Evolutionary conservation across 2,797 vertebrate species (phyloP), one percentile per base, ranked within the genome.

Genomic region (Typhlichthys eigenmanni): DNA sequence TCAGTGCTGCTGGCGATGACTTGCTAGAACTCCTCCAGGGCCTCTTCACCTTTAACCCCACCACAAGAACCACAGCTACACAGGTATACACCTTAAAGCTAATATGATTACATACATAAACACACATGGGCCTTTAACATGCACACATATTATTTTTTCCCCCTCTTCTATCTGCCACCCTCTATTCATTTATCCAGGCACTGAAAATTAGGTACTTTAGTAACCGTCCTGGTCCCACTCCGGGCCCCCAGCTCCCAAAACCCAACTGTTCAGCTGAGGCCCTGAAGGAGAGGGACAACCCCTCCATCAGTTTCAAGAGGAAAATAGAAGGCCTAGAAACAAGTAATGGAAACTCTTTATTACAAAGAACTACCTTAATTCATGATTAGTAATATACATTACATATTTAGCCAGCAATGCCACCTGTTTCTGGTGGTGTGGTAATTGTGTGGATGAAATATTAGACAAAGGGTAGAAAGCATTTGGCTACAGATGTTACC

Each of bases 1-100:
- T 99, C 87, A 98, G 91, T 75, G 98, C 98, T 7, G 96, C 97
- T 64, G 95, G 96, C 60, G 95, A 99, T 1, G 96, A 99, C 82
- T 86, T 99, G 38, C 91, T 99, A 0, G 93, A 87, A 60, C 92
- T 99, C 34, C 87, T 99, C 32, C 95, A 95, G 75, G 94, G 95
- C 13, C 88, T 99, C 58, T 99, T 99, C 87, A 94, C 90, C 1
- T 99, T 95, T 85, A 96, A 96, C 81, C 97, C 98, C 4, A 94
- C 85, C 1, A 75, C 73, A 0, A 78, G 87, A 69, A 83, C 74
- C 51, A 89, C 89, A 38, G 89, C 88, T 34, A 79, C 87, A 60
- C 87, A 87, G 84, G 89, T 91, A 71, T 62, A n/a, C 1, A 4
- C 46, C 38, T 9, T 43, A 43, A 10, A 43, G 38, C 38, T 43